Base-by-base conservation (phyloP, 1,140 invertebrate genomes). In the Campoletis sonorensis region DNA sequence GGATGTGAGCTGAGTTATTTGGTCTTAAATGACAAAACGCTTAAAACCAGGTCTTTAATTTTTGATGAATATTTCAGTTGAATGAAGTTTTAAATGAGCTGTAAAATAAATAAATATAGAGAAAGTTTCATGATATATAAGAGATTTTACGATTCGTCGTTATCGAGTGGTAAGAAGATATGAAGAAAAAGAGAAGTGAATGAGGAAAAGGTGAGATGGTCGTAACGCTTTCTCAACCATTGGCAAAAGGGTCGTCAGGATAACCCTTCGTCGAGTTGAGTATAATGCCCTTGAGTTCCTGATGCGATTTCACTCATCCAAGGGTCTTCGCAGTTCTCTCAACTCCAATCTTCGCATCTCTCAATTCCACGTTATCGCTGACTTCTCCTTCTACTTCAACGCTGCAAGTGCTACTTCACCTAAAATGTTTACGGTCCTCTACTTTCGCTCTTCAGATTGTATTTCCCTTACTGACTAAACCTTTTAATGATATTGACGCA, bases 351-450 rank as follows among this genome's bases (percentile, higher is more conserved):
- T 30, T 54, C 23, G 23, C 70, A 27, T 54, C 72, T 75, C 72
- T 54, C 71, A 75, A 75, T 45, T 75, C 40, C n/a, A 27, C 61
- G 21, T 45, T 54, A 75, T 23, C 21, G 45, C 26, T 37, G n/a
- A 75, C 72, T 75, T 54, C 49, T 21, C n/a, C n/a, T n/a, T n/a
- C 72, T 75, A 0, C 45, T 13, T 72, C n/a, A 37, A 49, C 21
- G 40, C 51, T 54, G 40, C 51, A n/a, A 27, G 26, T 23, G n/a
- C 45, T 54, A 54, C 72, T 75, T 54, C 45, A 54, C 11, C 45
- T 75, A 54, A 75, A 75, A 75, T 54, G 72, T 75, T 75, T 75
- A 75, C 72, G 72, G 45, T 54, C 72, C 70, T 23, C 23, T 64
- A 49, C 40, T 72, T 26, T 49, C 8, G 40, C 21, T 21, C 70